A percentile compares a stretch with the other conserved stretches of the same genome.
phyloP scores from a whole-genome alignment of 1,140 invertebrate species.

The Cotesia typhae region DNA sequence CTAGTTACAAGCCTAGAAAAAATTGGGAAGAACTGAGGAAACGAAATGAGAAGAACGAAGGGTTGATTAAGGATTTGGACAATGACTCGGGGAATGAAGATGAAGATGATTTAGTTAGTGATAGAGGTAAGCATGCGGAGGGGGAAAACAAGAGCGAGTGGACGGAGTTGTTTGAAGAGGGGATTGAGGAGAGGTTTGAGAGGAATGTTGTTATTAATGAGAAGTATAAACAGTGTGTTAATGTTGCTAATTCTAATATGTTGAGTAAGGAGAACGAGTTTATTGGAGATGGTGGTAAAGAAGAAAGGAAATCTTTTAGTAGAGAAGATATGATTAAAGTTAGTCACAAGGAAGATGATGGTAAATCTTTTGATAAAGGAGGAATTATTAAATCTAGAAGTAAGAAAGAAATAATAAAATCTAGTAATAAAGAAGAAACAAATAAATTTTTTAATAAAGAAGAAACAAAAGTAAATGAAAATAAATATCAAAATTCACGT shows the following conservation, averaged over 20 bases:
- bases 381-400: no score
- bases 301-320: not conserved
- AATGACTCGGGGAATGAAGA: slow-evolving; percentile 55
- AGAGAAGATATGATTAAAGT: not conserved
- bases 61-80: slow-evolving; percentile 51
- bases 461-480: not conserved
- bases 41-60: slow-evolving; percentile 62
- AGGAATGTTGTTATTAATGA: slow-evolving; percentile 56
- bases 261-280: not conserved
- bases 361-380: no score
- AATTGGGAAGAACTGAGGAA: slow-evolving; percentile 64
- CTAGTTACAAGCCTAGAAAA: slow-evolving; percentile 62
- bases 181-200: slow-evolving; percentile 40
- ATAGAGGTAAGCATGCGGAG: slow-evolving; percentile 11
- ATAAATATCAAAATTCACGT: not conserved
- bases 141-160: not conserved
- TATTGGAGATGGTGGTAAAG: no score
- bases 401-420: not conserved
- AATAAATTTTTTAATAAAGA: not conserved
- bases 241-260: slow-evolving; percentile 44
- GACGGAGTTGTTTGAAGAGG: not conserved
- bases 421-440: no score
- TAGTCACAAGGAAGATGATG: not conserved
- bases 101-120: slow-evolving; percentile 48
- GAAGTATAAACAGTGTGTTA: slow-evolving; percentile 61